phyloP scores from a whole-genome alignment of 2,797 vertebrate species.

The Rhynchotus rufescens region DNA sequence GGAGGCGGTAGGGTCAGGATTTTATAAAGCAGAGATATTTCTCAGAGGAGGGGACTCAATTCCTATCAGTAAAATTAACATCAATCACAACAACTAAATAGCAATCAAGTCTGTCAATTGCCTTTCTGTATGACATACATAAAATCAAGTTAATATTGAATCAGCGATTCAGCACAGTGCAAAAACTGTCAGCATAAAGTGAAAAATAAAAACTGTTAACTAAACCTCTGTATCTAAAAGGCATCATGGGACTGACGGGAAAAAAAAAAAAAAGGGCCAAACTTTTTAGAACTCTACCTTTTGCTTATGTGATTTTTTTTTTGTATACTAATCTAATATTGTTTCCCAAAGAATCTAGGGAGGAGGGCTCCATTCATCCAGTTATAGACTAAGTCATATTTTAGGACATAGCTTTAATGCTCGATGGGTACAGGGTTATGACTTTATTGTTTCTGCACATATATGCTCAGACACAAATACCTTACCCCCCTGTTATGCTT shows the following conservation, averaged over 20 bases:
- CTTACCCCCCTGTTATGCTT: neutral
- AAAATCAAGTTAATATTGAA: neutral
- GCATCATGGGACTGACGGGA: neutral
- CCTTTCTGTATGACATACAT: neutral
- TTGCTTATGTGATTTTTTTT: neutral
- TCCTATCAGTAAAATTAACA: neutral
- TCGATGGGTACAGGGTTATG: neutral
- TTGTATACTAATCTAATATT: neutral
- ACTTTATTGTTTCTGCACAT: neutral
- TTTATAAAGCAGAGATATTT: neutral
- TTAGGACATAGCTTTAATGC: neutral
- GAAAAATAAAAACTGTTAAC: neutral
- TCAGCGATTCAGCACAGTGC: neutral
- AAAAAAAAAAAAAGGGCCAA: neutral
- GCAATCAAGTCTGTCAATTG: fast-evolving
- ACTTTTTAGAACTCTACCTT: neutral
- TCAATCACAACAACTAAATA: neutral
- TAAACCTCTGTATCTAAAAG: neutral
- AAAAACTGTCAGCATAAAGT: neutral
- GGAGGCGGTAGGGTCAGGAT: neutral
- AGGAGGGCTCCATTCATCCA: neutral
- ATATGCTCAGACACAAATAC: neutral
- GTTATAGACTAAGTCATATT: neutral
- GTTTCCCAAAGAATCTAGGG: neutral
- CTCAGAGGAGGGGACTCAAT: neutral